Conservation (phyloP, 2,797 vertebrate genomes). For the Huso huso region DNA sequence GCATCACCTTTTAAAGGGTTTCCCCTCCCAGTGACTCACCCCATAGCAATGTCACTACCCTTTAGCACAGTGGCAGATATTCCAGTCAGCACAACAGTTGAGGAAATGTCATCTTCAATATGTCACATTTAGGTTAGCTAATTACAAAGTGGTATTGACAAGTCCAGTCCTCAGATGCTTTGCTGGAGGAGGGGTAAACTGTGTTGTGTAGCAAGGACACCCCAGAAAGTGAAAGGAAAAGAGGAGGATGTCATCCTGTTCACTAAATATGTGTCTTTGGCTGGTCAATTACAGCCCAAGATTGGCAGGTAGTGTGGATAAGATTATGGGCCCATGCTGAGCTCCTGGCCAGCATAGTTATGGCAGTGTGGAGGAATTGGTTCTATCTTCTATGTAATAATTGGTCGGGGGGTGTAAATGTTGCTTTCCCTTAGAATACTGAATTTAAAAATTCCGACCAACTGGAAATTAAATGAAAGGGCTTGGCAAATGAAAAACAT, state of each 20-base stretch:
- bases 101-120: slow-evolving; percentile 11
- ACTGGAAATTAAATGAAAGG: too few species aligned
- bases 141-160: slow-evolving; percentile 39
- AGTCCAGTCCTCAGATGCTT: slow-evolving; percentile 26
- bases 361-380: too few species aligned
- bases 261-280: slow-evolving; percentile 47
- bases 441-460: too few species aligned
- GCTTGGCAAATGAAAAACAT: too few species aligned
- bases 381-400: too few species aligned
- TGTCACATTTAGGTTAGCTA: slow-evolving; percentile 25
- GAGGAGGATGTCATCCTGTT: slow-evolving; percentile 49
- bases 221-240: slow-evolving; percentile 44
- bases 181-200: slow-evolving; percentile 27
- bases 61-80: slow-evolving; percentile 1
- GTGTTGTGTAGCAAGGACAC: slow-evolving; percentile 32
- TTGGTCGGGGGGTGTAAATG: too few species aligned
- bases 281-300: slow-evolving; percentile 53
- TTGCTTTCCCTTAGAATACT: too few species aligned
- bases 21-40: too few species aligned
- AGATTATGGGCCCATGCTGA: slow-evolving; percentile 52
- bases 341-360: slow-evolving; percentile 32
- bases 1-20: not conserved
- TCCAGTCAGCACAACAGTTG: not conserved
- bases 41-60: slow-evolving; percentile 1
- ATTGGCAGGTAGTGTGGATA: slow-evolving; percentile 30